These are phyloP conservation scores for Pelodiscus sinensis DNA, from an alignment of 2,113 vertebrate species.

Conservation along the genomic window DNA sequence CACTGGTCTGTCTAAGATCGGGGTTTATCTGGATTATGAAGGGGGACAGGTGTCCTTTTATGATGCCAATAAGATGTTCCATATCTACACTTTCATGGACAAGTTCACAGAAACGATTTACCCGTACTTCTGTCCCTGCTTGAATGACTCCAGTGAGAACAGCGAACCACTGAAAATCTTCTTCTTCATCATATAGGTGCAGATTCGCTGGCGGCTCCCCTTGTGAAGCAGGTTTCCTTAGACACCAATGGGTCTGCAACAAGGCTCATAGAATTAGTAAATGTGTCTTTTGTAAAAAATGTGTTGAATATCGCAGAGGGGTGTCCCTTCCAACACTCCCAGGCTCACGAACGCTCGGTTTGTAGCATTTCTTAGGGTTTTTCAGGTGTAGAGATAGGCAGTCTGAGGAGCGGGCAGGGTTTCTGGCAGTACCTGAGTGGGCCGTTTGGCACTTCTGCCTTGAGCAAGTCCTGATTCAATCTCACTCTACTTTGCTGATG, in stretches of 20 bases:
- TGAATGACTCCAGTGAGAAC: conserved; percentile 74
- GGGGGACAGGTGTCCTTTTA: conserved; percentile 77
- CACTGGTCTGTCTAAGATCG: conserved; percentile 45
- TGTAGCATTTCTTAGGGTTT: not conserved
- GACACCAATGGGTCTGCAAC: not conserved
- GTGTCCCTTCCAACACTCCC: not conserved
- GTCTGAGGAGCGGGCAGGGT: not conserved
- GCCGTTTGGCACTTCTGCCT: not conserved
- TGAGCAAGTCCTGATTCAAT: not conserved
- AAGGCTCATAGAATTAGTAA: not conserved
- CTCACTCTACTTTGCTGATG: not conserved
- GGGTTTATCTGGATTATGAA: conserved; percentile 76
- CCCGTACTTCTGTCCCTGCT: conserved; percentile 76
- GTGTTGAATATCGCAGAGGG: not conserved
- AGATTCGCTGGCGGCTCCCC: not conserved
- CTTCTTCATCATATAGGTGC: not conserved
- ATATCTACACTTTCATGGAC: conserved; percentile 73
- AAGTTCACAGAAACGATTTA: conserved; percentile 68
- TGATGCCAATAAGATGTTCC: conserved; percentile 59
- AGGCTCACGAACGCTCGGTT: not conserved
- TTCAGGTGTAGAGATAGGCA: too few relatives aligned
- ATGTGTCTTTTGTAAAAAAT: not conserved
- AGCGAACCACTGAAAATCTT: conserved; percentile 66
- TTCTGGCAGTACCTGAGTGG: not conserved
- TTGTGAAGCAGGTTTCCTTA: not conserved